Conservation (phyloP, 2,888 invertebrate species). For the Cantharis flavilabris region DNA sequence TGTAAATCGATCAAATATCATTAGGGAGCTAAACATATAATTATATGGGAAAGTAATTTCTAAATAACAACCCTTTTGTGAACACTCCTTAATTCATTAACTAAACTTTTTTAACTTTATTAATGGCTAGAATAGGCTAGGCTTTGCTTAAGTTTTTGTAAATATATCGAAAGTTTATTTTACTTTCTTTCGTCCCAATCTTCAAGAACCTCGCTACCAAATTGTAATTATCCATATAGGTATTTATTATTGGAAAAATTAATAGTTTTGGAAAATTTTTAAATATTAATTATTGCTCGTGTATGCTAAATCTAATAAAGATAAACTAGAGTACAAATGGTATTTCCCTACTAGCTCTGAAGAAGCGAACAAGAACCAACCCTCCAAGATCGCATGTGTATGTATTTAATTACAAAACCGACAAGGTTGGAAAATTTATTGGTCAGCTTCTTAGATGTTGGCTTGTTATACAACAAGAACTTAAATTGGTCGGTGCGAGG, state of each 20-base stretch:
- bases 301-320: background rate
- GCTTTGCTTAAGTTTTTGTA: background rate
- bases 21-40: slow-evolving; percentile 33
- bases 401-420: slow-evolving; percentile 42
- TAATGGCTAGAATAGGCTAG: background rate
- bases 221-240: background rate
- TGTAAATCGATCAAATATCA: slow-evolving; percentile 32
- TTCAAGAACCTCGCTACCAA: background rate
- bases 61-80: slow-evolving; percentile 33
- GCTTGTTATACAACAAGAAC: slow-evolving; percentile 35
- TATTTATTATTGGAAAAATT: background rate
- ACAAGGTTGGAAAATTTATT: slow-evolving; percentile 40
- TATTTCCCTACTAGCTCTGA: background rate
- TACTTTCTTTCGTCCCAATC: background rate
- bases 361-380: slow-evolving; percentile 20
- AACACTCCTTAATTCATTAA: slow-evolving; percentile 27
- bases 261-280: too few species aligned
- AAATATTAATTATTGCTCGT: background rate
- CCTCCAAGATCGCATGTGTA: slow-evolving; percentile 32
- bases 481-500: slow-evolving; percentile 23
- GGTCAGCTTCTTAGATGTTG: slow-evolving; percentile 39
- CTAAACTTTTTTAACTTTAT: background rate
- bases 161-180: background rate
- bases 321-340: background rate
- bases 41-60: slow-evolving; percentile 30